phyloP scores from a whole-genome alignment of 2,888 invertebrate genomes.

The Oegoconia quadripuncta region DNA sequence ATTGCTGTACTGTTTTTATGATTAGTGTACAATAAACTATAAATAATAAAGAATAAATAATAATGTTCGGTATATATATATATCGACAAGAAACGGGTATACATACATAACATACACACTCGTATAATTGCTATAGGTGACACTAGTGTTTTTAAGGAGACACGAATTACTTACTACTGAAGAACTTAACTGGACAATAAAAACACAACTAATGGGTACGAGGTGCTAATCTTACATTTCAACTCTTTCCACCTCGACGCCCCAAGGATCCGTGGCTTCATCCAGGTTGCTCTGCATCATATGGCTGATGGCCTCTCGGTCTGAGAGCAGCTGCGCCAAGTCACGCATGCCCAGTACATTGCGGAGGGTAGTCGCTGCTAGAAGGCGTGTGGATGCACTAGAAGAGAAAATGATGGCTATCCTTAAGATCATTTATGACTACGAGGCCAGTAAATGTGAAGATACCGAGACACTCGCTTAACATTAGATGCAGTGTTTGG shows the following conservation, averaged over 20 bases:
- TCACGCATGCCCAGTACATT: constrained; percentile 96
- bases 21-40: neutral
- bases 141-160: neutral
- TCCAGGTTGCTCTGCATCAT: constrained; percentile 93
- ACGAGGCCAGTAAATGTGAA: no score
- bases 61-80: no score
- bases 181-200: no score
- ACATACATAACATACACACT: no score
- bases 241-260: constrained; percentile 95
- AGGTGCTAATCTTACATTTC: constrained; percentile 86
- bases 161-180: neutral
- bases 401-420: neutral
- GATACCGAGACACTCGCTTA: no score
- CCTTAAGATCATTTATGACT: no score
- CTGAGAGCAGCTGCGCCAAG: constrained; percentile 93
- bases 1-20: no score
- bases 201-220: neutral
- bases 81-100: no score
- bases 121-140: no score
- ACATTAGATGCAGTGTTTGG: no score
- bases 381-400: constrained; percentile 88
- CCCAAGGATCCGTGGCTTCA: constrained; percentile 95
- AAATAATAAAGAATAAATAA: no score
- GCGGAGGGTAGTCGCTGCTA: constrained; percentile 91
- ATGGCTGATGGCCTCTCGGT: constrained; percentile 94